Evolutionary conservation across 2,113 vertebrate genomes (phyloP).

Genomic region (Podiceps cristatus): DNA sequence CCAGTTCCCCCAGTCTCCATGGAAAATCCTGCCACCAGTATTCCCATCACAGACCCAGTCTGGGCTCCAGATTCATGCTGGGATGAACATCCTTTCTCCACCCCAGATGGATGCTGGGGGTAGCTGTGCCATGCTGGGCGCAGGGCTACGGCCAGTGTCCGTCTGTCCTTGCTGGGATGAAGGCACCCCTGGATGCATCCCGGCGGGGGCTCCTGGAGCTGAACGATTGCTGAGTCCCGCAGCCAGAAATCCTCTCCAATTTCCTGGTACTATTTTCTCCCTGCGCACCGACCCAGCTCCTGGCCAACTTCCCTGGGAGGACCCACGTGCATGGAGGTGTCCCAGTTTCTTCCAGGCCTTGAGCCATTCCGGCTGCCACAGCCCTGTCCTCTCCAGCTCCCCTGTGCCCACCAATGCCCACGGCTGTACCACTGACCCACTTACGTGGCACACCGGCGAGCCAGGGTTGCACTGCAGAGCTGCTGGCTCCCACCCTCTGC

Average conservation of each 20-base stretch:
- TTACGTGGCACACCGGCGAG: accelerated
- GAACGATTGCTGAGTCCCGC: accelerated
- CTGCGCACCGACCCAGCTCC: background rate
- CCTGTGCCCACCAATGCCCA: background rate
- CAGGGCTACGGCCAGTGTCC: accelerated
- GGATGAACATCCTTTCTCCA: background rate
- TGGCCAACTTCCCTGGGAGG: background rate
- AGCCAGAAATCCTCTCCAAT: background rate
- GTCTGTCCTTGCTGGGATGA: accelerated
- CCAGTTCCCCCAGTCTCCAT: background rate
- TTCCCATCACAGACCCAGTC: background rate
- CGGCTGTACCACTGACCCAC: conserved; percentile 61
- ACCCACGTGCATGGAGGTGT: conserved; percentile 11
- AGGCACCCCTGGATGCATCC: background rate
- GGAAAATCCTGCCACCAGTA: background rate
- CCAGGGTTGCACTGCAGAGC: background rate
- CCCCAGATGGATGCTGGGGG: background rate
- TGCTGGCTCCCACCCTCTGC: background rate
- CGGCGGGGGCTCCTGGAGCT: background rate
- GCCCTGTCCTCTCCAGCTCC: conserved; percentile 24
- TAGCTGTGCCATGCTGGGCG: accelerated
- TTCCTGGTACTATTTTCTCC: background rate
- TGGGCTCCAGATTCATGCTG: background rate
- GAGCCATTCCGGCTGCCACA: background rate
- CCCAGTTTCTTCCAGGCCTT: conserved; percentile 55